These are phyloP conservation scores for Notamacropus eugenii DNA, from an alignment of 2,797 vertebrate genomes.

Conservation along the genomic window DNA sequence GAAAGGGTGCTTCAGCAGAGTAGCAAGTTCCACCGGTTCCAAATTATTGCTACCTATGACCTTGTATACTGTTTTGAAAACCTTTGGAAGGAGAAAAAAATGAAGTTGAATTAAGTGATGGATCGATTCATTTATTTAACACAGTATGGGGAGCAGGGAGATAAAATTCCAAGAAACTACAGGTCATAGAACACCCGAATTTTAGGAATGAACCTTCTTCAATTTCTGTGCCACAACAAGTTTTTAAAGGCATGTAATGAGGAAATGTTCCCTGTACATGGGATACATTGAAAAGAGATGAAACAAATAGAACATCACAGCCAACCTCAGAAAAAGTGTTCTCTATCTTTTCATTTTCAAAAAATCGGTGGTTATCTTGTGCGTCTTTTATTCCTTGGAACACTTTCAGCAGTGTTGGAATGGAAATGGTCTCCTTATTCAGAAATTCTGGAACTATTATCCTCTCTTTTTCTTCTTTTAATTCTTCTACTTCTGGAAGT, in stretches of 20 bases:
- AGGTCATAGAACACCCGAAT: neutral
- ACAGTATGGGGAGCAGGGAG: neutral
- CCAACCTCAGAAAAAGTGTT: slow-evolving; percentile 87
- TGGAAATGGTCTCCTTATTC: slow-evolving; percentile 85
- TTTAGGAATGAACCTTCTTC: neutral
- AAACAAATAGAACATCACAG: slow-evolving; percentile 54
- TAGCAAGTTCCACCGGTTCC: slow-evolving; percentile 84
- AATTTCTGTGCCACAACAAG: neutral
- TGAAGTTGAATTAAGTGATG: slow-evolving; percentile 16
- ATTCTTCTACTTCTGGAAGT: slow-evolving; percentile 49
- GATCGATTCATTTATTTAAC: neutral
- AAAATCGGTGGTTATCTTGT: slow-evolving; percentile 77
- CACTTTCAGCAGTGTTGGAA: slow-evolving; percentile 88
- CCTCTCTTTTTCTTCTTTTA: slow-evolving; percentile 64
- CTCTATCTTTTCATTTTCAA: slow-evolving; percentile 70
- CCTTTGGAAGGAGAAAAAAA: slow-evolving; percentile 80
- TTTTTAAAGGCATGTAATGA: slow-evolving; percentile 22
- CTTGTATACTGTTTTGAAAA: slow-evolving; percentile 86
- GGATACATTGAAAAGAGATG: neutral
- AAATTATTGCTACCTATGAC: slow-evolving; percentile 86
- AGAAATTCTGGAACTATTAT: slow-evolving; percentile 61
- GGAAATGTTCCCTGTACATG: neutral
- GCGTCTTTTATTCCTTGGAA: slow-evolving; percentile 82
- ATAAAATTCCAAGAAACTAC: slow-evolving; percentile 8
- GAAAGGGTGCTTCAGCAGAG: slow-evolving; percentile 89